phyloP scores from a whole-genome alignment of 2,888 invertebrate species.

The Cremastinae sp. region DNA sequence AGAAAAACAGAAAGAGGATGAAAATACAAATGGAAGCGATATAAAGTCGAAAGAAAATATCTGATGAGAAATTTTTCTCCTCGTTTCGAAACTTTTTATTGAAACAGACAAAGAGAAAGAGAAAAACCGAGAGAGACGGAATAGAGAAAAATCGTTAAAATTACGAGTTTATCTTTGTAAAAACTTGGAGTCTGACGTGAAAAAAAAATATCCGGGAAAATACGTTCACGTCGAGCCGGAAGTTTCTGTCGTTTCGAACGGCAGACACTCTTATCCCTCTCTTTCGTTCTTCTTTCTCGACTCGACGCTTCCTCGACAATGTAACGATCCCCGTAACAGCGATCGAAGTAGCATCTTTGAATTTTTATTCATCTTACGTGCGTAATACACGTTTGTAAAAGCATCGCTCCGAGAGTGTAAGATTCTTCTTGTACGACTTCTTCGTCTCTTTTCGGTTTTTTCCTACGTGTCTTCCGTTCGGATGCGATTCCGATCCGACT shows the following conservation, averaged over 20 bases:
- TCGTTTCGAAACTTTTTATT: too few relatives aligned
- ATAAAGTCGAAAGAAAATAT: too few relatives aligned
- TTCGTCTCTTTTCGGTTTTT: conserved; percentile 50
- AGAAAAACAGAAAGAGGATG: conserved; percentile 18
- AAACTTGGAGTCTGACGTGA: not conserved
- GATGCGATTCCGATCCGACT: conserved; percentile 63
- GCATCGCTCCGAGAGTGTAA: too few relatives aligned
- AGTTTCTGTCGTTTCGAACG: conserved; percentile 49
- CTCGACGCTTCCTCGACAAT: too few relatives aligned
- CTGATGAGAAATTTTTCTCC: too few relatives aligned
- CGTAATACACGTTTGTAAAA: conserved; percentile 4
- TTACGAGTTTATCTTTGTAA: conserved; percentile 67
- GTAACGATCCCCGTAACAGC: conserved; percentile 46
- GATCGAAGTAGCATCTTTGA: conserved; percentile 48
- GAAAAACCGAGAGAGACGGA: too few relatives aligned
- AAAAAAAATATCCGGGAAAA: conserved; percentile 17
- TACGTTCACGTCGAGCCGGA: conserved; percentile 52
- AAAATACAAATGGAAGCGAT: too few relatives aligned
- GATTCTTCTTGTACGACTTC: conserved; percentile 38
- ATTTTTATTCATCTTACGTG: conserved; percentile 40
- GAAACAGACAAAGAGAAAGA: not conserved
- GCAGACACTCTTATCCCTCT: too few relatives aligned
- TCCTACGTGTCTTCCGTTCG: conserved; percentile 46
- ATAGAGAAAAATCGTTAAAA: conserved; percentile 1
- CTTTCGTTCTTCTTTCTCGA: conserved; percentile 29